phyloP scores from a whole-genome alignment of 2,888 invertebrate genomes.

The Cataglyphis altisquamis region DNA sequence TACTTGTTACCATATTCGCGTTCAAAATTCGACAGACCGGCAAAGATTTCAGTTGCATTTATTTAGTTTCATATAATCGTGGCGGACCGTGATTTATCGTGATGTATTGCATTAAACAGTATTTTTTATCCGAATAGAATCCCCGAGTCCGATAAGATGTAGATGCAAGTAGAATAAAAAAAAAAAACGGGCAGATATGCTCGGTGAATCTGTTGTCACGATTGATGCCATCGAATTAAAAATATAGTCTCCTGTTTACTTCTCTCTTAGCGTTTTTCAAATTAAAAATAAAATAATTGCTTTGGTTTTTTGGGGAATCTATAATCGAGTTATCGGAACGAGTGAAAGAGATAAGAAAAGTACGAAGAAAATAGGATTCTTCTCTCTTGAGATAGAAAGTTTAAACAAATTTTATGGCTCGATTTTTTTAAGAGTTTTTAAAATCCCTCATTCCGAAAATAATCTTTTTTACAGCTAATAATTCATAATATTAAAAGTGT shows the following conservation, averaged over 20 bases:
- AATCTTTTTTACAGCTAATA: not conserved
- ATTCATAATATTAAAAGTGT: not conserved
- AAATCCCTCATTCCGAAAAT: not conserved
- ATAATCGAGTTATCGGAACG: slow-evolving; percentile 12
- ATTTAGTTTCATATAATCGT: slow-evolving; percentile 8
- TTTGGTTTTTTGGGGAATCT: slow-evolving; percentile 24
- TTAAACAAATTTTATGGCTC: not conserved
- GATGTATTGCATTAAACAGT: slow-evolving; percentile 62
- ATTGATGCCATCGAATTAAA: slow-evolving; percentile 1
- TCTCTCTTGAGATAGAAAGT: not conserved
- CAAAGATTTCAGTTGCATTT: slow-evolving; percentile 1
- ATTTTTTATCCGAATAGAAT: slow-evolving; percentile 69
- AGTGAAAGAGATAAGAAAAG: not conserved
- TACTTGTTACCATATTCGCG: not conserved
- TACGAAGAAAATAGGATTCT: not conserved
- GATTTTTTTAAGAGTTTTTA: not conserved
- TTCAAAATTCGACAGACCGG: slow-evolving; percentile 25
- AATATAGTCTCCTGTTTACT: not conserved
- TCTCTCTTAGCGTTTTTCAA: not conserved
- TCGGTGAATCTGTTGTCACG: slow-evolving; percentile 58
- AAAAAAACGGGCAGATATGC: slow-evolving; percentile 72
- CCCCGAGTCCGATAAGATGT: slow-evolving; percentile 68
- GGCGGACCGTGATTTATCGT: slow-evolving; percentile 59
- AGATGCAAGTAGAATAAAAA: slow-evolving; percentile 74
- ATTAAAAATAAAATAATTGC: slow-evolving; percentile 15